Conservation (phyloP, 2,113 vertebrate species). For the Lichenostomus cassidix region DNA sequence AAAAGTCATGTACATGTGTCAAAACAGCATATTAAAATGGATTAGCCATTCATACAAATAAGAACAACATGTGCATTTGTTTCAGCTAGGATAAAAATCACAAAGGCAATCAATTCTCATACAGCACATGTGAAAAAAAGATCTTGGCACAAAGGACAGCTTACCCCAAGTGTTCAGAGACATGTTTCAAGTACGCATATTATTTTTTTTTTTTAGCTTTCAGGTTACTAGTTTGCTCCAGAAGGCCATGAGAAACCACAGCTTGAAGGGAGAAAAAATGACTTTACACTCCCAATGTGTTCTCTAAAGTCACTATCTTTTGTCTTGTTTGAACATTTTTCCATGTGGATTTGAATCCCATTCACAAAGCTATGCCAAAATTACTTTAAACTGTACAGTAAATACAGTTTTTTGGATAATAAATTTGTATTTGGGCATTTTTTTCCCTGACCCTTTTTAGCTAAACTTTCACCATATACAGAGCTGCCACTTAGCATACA, state of each 20-base stretch:
- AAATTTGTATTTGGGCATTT: background rate
- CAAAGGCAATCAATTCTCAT: constrained; percentile 39
- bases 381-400: background rate
- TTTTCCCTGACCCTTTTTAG: background rate
- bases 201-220: background rate
- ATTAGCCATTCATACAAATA: constrained; percentile 65
- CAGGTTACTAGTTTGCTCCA: constrained; percentile 7
- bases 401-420: background rate
- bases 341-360: background rate
- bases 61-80: constrained; percentile 59
- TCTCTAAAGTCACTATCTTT: constrained; percentile 1
- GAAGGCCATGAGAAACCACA: background rate
- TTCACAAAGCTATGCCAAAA: background rate
- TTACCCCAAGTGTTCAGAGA: constrained; percentile 12
- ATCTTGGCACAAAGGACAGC: background rate
- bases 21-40: constrained; percentile 60
- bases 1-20: constrained; percentile 58
- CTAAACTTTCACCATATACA: background rate
- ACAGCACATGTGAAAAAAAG: constrained; percentile 2
- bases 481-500: background rate
- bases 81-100: constrained; percentile 53
- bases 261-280: background rate
- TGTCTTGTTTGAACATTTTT: background rate
- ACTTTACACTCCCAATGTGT: background rate
- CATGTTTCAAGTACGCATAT: background rate